A percentile compares a stretch with the other conserved stretches of the same genome.
Conservation (phyloP, 1,140 invertebrate species). For the Probaryconus sp. region DNA sequence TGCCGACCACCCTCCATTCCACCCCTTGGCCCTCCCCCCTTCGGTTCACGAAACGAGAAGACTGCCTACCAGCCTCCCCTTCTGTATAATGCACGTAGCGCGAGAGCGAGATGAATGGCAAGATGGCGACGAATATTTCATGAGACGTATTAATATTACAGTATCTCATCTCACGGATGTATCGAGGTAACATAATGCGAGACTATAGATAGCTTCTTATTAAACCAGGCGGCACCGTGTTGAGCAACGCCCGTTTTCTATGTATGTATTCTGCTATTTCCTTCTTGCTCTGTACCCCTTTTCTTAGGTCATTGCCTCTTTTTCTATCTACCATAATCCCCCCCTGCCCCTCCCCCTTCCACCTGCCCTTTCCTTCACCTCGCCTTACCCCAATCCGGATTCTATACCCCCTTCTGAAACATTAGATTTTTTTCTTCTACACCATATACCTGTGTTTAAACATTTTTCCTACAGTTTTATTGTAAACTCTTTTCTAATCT, state of each 20-base stretch:
- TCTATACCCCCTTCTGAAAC: too few species aligned
- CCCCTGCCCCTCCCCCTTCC: too few species aligned
- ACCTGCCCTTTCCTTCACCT: too few species aligned
- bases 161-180: conserved; percentile 77
- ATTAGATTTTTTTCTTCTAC: too few species aligned
- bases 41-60: conserved; percentile 52
- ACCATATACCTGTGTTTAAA: too few species aligned
- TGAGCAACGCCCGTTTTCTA: conserved; percentile 67
- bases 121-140: conserved; percentile 78
- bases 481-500: too few species aligned
- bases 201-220: conserved; percentile 78
- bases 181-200: conserved; percentile 77
- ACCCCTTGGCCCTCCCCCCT: conserved; percentile 10
- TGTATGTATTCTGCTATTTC: conserved; percentile 57
- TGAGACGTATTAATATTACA: conserved; percentile 77
- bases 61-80: conserved; percentile 62
- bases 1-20: conserved; percentile 8
- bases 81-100: conserved; percentile 72
- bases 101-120: conserved; percentile 76
- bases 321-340: too few species aligned
- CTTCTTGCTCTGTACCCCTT: too few species aligned
- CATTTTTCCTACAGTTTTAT: too few species aligned
- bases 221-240: conserved; percentile 72
- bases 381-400: too few species aligned
- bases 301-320: too few species aligned